A percentile compares a stretch with the other conserved stretches of the same genome.
These are phyloP conservation scores for Galerucella calmariensis DNA, from an alignment of 2,888 invertebrate genomes.

Conservation along the genomic window DNA sequence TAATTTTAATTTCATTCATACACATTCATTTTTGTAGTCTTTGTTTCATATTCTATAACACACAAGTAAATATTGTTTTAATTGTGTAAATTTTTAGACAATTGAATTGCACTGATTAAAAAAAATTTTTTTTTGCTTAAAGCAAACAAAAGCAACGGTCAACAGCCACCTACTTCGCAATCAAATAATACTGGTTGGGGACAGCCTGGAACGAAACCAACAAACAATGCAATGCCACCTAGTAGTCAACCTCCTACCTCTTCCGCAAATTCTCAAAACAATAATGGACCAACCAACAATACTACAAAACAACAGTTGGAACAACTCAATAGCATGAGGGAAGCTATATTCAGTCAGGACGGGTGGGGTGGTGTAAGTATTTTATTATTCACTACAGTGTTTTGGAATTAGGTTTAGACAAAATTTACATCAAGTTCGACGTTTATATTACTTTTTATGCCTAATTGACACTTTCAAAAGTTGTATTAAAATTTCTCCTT, in stretches of 20 bases:
- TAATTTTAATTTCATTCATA: no score
- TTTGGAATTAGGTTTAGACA: no score
- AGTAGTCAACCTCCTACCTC: conserved; percentile 48
- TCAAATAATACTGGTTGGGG: conserved; percentile 64
- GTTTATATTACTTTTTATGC: no score
- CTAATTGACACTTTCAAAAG: no score
- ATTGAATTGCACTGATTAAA: neutral
- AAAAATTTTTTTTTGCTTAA: conserved; percentile 25
- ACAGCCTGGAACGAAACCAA: conserved; percentile 40
- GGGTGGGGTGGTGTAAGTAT: conserved; percentile 91
- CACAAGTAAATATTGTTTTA: no score
- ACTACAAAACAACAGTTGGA: conserved; percentile 83
- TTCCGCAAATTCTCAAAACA: conserved; percentile 44
- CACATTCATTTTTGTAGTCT: no score
- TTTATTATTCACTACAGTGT: neutral
- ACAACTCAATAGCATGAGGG: conserved; percentile 90
- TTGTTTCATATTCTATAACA: no score
- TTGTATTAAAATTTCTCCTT: no score
- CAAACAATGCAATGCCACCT: conserved; percentile 49
- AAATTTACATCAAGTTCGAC: no score
- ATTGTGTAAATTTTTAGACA: no score
- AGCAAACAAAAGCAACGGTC: conserved; percentile 66
- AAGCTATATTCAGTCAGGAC: conserved; percentile 90
- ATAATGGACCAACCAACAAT: conserved; percentile 70
- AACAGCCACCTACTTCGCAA: conserved; percentile 65